phyloP scores from a whole-genome alignment of 2,797 vertebrate species.

The Iguana delicatissima region DNA sequence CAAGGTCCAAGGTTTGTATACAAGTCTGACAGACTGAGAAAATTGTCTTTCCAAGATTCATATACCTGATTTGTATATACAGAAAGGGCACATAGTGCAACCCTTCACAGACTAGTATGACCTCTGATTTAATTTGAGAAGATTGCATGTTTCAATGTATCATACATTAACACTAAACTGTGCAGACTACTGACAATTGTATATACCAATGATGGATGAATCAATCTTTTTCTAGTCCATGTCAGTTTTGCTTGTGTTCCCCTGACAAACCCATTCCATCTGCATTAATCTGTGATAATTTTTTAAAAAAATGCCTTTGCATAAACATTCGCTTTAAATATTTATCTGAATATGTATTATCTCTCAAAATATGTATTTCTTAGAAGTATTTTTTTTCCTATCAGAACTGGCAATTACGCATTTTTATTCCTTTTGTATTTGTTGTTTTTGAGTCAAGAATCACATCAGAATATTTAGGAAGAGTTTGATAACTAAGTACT shows the following conservation, averaged over 20 bases:
- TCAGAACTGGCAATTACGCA: too few species aligned
- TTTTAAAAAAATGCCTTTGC: too few species aligned
- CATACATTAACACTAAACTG: neutral
- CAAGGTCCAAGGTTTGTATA: neutral
- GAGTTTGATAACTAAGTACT: too few species aligned
- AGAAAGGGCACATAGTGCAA: neutral
- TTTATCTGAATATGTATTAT: neutral
- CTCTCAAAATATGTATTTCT: neutral
- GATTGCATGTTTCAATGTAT: neutral
- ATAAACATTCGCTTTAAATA: neutral
- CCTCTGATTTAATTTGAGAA: neutral
- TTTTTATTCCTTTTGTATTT: too few species aligned
- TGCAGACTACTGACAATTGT: neutral
- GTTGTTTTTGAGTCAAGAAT: too few species aligned
- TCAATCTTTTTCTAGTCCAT: neutral
- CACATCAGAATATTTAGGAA: too few species aligned
- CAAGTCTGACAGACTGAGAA: neutral
- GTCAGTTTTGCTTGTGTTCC: too few species aligned
- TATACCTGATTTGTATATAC: neutral
- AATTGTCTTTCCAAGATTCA: too few species aligned
- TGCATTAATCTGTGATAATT: neutral
- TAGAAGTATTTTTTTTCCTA: too few species aligned
- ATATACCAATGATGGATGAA: neutral
- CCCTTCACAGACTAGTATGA: neutral
- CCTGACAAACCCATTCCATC: neutral